Evolutionary conservation across 2,888 invertebrate species (phyloP), one percentile per base, ranked within the genome.

Genomic region (Stenotaenia linearis): DNA sequence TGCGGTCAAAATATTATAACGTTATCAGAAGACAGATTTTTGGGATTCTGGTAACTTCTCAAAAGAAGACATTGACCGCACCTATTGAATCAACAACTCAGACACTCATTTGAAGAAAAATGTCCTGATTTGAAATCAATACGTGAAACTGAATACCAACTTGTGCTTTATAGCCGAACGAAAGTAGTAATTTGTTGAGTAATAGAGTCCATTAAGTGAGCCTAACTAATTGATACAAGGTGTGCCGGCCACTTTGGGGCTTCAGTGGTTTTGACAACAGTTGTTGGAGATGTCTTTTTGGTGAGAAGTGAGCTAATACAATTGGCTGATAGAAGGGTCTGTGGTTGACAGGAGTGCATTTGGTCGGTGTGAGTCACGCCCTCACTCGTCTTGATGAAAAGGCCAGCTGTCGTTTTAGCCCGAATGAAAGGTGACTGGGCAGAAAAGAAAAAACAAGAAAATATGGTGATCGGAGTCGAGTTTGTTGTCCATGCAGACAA

Each of bases 211-310:
- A 56, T 23, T 56, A 56, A 21, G 56, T 56, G 56, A 56, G 56
- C 56, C 10, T 56, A 56, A 56, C 56, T 56, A 56, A 56, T 56
- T 56, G 56, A 23, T 56, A 56, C 56, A 56, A 56, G 56, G 56
- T 56, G 56, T 56, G 56, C 21, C 1, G 23, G 56, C 56, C 56
- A 56, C 56, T 56, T 56, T 23, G 56, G 56, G 56, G 56, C 21
- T 56, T 56, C 56, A 56, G 56, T 56, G 56, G 56, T 56, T 56
- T 56, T 56, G 56, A 56, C 56, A 56, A 56, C 56, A 56, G 21
- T 56, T 56, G 56, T 56, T 56, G 56, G 21, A 56, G 56, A 56
- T 56, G 56, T 56, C 56, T 56, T 56, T 56, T 56, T 56, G 56
- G 56, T 56, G 56, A 21, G 56, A 56, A 56, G 56, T 56, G 56